Conservation (phyloP, 2,888 invertebrate species). For the Rhorus exstirpatorius region DNA sequence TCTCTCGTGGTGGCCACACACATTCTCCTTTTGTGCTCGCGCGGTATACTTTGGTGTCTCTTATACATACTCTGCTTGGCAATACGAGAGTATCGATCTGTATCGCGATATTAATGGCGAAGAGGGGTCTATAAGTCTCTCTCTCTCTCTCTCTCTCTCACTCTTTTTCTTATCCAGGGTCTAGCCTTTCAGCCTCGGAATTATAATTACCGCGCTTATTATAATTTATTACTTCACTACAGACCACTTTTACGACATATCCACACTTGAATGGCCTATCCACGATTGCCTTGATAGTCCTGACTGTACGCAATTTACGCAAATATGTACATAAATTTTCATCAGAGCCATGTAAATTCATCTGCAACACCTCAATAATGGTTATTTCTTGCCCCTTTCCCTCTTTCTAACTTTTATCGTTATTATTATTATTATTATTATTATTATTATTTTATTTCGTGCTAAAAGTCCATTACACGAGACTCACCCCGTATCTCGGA, state of each 20-base stretch:
- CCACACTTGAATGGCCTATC: no score
- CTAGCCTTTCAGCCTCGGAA: constrained; percentile 23
- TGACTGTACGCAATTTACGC: constrained; percentile 55
- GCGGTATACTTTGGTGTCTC: constrained; percentile 53
- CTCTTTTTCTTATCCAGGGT: constrained; percentile 39
- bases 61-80: constrained; percentile 23
- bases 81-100: constrained; percentile 46
- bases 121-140: constrained; percentile 49
- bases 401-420: not conserved
- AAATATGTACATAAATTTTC: constrained; percentile 71
- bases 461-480: constrained; percentile 11
- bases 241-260: constrained; percentile 17
- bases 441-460: constrained; percentile 18
- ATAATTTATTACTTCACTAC: constrained; percentile 34
- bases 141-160: not conserved
- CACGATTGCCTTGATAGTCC: constrained; percentile 28
- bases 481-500: constrained; percentile 29
- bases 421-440: not conserved
- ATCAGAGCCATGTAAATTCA: constrained; percentile 70
- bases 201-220: constrained; percentile 12
- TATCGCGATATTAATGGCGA: constrained; percentile 58
- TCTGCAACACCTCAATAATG: constrained; percentile 47
- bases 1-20: constrained; percentile 8
- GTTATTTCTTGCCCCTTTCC: not conserved
- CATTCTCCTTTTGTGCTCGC: constrained; percentile 39